Conservation (phyloP, 2,888 invertebrate genomes). For the Pseudococcus viburni region DNA sequence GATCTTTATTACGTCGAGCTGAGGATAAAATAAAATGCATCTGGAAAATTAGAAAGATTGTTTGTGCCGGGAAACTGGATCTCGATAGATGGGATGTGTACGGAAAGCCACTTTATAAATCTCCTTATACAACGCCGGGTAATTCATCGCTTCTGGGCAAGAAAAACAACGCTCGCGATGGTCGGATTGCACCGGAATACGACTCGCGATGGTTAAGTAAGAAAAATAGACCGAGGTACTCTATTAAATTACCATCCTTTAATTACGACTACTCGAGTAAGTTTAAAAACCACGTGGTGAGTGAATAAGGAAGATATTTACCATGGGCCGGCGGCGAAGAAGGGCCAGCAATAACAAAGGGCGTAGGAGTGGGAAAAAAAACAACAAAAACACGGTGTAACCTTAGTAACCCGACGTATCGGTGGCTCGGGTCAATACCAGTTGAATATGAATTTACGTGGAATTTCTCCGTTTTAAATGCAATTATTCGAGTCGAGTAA, state of each 20-base stretch:
- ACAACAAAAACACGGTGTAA: conserved; percentile 24
- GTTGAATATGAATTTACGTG: conserved; percentile 30
- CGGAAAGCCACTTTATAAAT: neutral
- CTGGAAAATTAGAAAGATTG: conserved; percentile 1
- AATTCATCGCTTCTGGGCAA: conserved; percentile 19
- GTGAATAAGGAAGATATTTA: neutral
- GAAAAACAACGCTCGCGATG: conserved; percentile 16
- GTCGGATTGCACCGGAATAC: neutral
- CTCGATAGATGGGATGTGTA: neutral
- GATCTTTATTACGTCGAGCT: neutral
- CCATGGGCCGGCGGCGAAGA: neutral
- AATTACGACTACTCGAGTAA: conserved; percentile 21
- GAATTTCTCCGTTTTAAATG: conserved; percentile 8
- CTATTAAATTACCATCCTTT: conserved; percentile 32
- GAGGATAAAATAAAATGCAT: neutral
- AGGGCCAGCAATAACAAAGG: neutral
- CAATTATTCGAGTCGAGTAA: neutral
- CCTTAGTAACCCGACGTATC: conserved; percentile 32
- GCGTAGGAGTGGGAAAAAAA: neutral
- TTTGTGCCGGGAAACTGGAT: neutral
- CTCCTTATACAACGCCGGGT: neutral
- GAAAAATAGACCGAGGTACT: conserved; percentile 29
- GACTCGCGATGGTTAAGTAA: neutral
- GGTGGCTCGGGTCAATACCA: conserved; percentile 42
- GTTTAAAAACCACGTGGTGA: conserved; percentile 32